These are phyloP conservation scores for Onychomys arenicola DNA, from an alignment of 2,797 vertebrate species.

Conservation along the genomic window DNA sequence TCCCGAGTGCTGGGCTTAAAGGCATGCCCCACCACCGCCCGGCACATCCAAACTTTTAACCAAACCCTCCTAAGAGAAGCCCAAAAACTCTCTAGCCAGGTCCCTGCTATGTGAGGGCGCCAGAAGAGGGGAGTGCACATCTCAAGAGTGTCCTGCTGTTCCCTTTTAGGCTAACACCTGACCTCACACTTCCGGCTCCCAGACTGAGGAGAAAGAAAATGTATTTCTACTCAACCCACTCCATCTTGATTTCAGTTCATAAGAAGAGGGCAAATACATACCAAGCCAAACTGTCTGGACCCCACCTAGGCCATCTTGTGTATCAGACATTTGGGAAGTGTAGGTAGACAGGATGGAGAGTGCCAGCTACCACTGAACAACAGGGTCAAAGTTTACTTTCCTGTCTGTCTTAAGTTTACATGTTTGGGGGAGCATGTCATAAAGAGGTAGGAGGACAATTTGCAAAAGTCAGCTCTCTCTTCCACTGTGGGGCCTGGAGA, in stretches of 20 bases:
- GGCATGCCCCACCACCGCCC: no score
- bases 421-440: not conserved
- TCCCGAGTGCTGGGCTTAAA: no score
- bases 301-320: not conserved
- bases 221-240: not conserved
- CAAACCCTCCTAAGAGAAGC: not conserved
- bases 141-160: not conserved
- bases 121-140: rapidly evolving
- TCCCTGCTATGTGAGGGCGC: not conserved
- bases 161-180: not conserved
- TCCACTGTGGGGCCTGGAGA: not conserved
- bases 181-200: not conserved
- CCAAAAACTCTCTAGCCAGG: not conserved
- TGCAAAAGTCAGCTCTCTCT: not conserved
- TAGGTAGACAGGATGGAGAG: not conserved
- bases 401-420: not conserved
- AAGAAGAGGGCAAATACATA: not conserved
- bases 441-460: not conserved
- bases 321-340: not conserved
- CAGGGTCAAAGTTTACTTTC: not conserved
- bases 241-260: not conserved
- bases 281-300: not conserved
- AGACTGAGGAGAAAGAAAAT: not conserved
- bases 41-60: no score
- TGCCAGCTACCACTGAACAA: not conserved